phyloP scores from a whole-genome alignment of 2,797 vertebrate species.

The Artibeus lituratus region DNA sequence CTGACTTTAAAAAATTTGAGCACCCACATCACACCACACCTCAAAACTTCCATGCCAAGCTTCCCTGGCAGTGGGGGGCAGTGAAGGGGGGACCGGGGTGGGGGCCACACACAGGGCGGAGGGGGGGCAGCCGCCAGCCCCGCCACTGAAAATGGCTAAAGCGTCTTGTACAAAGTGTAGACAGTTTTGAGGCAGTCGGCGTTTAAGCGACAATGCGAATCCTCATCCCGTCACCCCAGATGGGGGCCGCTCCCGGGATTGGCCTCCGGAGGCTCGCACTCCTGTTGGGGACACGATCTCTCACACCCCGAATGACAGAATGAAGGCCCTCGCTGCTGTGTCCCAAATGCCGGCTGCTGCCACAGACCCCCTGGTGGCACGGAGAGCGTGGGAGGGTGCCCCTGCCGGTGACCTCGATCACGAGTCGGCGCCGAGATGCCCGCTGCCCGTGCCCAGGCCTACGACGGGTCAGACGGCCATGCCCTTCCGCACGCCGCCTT shows the following conservation, averaged over 20 bases:
- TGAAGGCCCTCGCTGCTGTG: neutral
- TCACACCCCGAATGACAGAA: neutral
- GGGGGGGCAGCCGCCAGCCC: neutral
- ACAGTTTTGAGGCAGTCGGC: constrained; percentile 46
- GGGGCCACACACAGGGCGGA: too few relatives aligned
- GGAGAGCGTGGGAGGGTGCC: neutral
- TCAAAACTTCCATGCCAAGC: neutral
- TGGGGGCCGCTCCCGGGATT: neutral
- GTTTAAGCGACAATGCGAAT: constrained; percentile 29
- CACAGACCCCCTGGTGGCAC: fast-evolving
- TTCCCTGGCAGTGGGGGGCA: constrained; percentile 14
- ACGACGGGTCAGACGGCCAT: fast-evolving
- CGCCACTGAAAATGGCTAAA: constrained; percentile 69
- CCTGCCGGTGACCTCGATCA: neutral
- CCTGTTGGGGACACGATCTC: constrained; percentile 48
- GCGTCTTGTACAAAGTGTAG: constrained; percentile 60
- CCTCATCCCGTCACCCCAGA: neutral
- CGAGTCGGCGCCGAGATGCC: fast-evolving
- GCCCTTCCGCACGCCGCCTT: fast-evolving
- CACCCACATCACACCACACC: neutral
- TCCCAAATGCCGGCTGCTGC: neutral
- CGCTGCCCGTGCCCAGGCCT: neutral
- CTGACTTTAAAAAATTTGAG: neutral
- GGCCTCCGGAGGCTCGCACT: neutral
- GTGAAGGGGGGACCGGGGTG: too few relatives aligned